Evolutionary conservation across 1,140 invertebrate genomes (phyloP).

Genomic region (Drosophila kikkawai): DNA sequence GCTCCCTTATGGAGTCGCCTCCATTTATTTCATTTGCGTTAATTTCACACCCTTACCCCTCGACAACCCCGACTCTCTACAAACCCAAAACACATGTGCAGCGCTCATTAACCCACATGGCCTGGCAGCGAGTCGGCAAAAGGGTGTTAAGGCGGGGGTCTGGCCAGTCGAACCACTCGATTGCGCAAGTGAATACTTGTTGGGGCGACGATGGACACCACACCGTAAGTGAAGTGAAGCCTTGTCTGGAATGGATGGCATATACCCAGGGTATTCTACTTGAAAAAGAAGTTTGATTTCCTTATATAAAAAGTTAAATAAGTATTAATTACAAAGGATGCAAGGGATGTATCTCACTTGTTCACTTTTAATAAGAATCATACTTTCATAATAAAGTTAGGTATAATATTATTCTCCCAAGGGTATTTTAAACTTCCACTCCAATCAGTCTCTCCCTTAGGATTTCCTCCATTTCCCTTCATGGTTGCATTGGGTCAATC

Average conservation of each 20-base stretch:
- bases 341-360: too few relatives aligned
- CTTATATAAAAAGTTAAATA: not conserved
- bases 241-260: slow-evolving; percentile 3
- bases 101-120: slow-evolving; percentile 49
- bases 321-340: too few relatives aligned
- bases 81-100: slow-evolving; percentile 31
- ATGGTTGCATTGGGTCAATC: slow-evolving; percentile 15
- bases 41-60: slow-evolving; percentile 31
- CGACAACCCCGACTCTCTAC: not conserved
- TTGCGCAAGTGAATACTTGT: slow-evolving; percentile 57
- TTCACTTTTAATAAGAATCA: too few relatives aligned
- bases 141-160: slow-evolving; percentile 30
- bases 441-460: too few relatives aligned
- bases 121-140: slow-evolving; percentile 12
- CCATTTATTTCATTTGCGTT: slow-evolving; percentile 52
- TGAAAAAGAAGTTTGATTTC: not conserved
- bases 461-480: not conserved
- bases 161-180: slow-evolving; percentile 37
- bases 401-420: not conserved
- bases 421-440: slow-evolving; percentile 10
- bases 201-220: slow-evolving; percentile 40
- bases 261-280: slow-evolving; percentile 25
- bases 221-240: slow-evolving; percentile 20
- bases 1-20: slow-evolving; percentile 30
- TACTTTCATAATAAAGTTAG: too few relatives aligned